Percentiles rank a stretch among this genome's conserved stretches.
These are phyloP conservation scores for Zenarchopterus dispar DNA, from an alignment of 2,797 vertebrate species.

Conservation along the genomic window DNA sequence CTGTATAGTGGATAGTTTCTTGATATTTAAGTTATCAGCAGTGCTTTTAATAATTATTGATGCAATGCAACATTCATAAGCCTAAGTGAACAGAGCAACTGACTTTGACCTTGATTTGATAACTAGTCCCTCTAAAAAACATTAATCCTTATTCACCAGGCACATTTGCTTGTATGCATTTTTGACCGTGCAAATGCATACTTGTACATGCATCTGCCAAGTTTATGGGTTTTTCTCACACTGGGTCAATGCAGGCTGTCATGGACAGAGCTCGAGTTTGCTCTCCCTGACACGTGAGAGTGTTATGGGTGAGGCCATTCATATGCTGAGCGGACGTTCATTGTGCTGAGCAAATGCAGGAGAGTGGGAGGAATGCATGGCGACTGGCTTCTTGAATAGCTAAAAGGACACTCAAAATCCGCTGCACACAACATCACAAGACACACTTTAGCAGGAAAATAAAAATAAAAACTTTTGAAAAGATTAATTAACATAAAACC, in stretches of 20 bases:
- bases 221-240: conserved; percentile 18
- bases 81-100: conserved; percentile 37
- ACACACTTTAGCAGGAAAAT: conserved; percentile 40
- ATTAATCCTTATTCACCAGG: conserved; percentile 8
- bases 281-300: conserved; percentile 46
- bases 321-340: conserved; percentile 72
- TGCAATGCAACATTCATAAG: conserved; percentile 36
- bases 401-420: conserved; percentile 53
- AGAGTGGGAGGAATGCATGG: conserved; percentile 63
- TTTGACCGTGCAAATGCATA: conserved; percentile 13
- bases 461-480: conserved; percentile 43
- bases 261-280: conserved; percentile 35
- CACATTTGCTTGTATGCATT: conserved; percentile 1
- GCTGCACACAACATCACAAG: conserved; percentile 45
- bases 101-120: conserved; percentile 64
- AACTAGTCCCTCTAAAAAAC: conserved; percentile 24
- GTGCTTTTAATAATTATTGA: conserved; percentile 55
- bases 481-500: conserved; percentile 55
- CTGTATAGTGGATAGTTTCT: conserved; percentile 20
- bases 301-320: conserved; percentile 65
- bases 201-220: conserved; percentile 28
- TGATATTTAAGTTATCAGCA: conserved; percentile 9
- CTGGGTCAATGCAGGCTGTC: conserved; percentile 16
- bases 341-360: conserved; percentile 68
- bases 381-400: conserved; percentile 48